phyloP scores from a whole-genome alignment of 2,113 vertebrate species.

The Cyrtonyx montezumae region DNA sequence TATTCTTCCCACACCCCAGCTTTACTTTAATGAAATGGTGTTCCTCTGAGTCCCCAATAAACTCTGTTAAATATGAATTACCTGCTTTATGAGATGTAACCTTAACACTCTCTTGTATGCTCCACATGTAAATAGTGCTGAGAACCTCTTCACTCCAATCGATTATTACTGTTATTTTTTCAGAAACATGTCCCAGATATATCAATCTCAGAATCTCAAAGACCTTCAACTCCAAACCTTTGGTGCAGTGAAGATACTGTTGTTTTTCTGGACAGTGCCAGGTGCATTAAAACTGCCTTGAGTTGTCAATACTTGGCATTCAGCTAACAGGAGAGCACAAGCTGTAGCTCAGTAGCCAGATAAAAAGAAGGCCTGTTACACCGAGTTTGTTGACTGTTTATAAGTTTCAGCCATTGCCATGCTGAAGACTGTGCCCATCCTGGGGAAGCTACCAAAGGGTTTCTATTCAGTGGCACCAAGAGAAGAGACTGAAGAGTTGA shows the following conservation, averaged over 20 bases:
- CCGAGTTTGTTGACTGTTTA: not conserved
- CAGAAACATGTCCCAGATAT: not conserved
- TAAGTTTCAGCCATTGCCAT: rapidly evolving
- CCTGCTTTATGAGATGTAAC: not conserved
- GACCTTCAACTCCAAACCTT: not conserved
- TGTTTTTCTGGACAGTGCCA: not conserved
- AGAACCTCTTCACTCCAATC: not conserved
- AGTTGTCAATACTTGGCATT: not conserved
- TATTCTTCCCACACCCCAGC: not conserved
- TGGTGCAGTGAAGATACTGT: not conserved
- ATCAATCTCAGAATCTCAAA: not conserved
- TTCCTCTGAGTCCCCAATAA: not conserved
- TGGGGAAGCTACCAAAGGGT: rapidly evolving
- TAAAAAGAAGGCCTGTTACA: not conserved
- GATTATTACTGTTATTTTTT: not conserved
- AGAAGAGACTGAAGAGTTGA: not conserved
- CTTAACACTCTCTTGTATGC: not conserved
- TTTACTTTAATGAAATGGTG: not conserved
- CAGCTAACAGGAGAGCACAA: not conserved
- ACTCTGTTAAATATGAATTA: not conserved
- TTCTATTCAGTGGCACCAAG: not conserved
- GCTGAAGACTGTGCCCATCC: not conserved
- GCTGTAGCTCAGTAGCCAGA: not conserved
- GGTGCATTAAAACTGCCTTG: not conserved
- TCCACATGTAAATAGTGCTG: not conserved